Evolutionary conservation across 2,888 invertebrate genomes (phyloP).

Genomic region (Drosophila peninsularis): DNA sequence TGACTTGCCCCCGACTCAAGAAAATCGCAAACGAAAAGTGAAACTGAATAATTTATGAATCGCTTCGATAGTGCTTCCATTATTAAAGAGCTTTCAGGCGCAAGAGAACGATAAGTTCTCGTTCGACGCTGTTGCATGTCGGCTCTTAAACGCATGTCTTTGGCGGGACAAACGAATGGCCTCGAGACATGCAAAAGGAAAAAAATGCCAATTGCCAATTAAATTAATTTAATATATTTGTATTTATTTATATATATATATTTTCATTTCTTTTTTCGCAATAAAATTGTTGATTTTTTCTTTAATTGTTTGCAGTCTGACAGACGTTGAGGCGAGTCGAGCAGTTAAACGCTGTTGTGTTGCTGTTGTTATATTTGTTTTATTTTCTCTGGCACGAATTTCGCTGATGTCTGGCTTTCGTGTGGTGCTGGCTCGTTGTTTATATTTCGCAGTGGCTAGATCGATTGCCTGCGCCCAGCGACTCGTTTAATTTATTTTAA

Average conservation of each 20-base stretch:
- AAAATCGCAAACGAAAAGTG: neutral
- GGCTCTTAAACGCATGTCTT: conserved; percentile 17
- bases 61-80: conserved; percentile 5
- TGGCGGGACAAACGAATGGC: conserved; percentile 25
- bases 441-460: conserved; percentile 42
- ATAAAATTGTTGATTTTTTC: conserved; percentile 58
- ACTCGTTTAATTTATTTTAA: conserved; percentile 76
- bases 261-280: conserved; percentile 19
- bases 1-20: neutral
- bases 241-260: neutral
- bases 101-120: neutral
- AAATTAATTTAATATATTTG: conserved; percentile 44
- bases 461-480: conserved; percentile 78
- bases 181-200: conserved; percentile 44
- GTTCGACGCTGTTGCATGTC: conserved; percentile 7
- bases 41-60: conserved; percentile 2
- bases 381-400: conserved; percentile 77
- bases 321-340: conserved; percentile 24
- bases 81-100: conserved; percentile 3
- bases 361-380: conserved; percentile 40
- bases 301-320: conserved; percentile 57
- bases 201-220: conserved; percentile 56
- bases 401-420: conserved; percentile 49
- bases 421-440: conserved; percentile 41
- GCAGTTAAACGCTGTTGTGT: conserved; percentile 36